Evolutionary conservation across 2,888 invertebrate species (phyloP), one percentile per base, ranked within the genome.

Genomic region (Lasioglossum oenotherae): DNA sequence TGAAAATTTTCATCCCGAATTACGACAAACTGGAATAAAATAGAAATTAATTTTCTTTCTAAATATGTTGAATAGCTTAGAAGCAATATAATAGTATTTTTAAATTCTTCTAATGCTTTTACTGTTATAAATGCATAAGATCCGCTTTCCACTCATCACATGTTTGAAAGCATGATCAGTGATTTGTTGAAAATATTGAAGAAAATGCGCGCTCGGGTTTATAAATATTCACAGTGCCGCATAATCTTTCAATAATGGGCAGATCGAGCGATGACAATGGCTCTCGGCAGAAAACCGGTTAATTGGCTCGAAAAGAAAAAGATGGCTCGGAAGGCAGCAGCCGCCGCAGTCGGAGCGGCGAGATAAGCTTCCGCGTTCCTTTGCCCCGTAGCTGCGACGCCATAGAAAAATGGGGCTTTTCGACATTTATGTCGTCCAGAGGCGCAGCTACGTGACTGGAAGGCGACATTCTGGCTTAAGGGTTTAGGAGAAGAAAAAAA

Each of bases 401-500:
- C 35, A 27, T 57, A 64, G 79, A 84, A 79, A 79, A 79, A 72
- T 57, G 49, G 53, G 74, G 53, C 60, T 78, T 84, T 79, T 76
- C 72, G 38, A 46, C 78, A 14, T 64, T 57, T 84, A 78, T 75
- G 53, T 53, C 41, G 49, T 3, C 6, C 35, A 23, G 53, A 19
- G 71, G 60, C 35, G 27, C 41, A 73, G n/a, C 38, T 83, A 84
- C 84, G 84, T 79, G 79, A 85, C 84, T 53, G 75, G 53, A 79
- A 75, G 53, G 46, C 71, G 64, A 53, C 75, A 75, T 60, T 78
- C 75, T 27, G 60, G 76, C 75, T 85, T 67, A 76, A 73, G 44
- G 85, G 85, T 85, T 85, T 76, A 84, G 49, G 2, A 49, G 8
- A 49, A 6, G 72, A 72, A 79, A 75, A 73, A 73, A 57, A 84